Evolutionary conservation across 1,140 invertebrate genomes (phyloP).

Genomic region (Leptinotarsa texana): DNA sequence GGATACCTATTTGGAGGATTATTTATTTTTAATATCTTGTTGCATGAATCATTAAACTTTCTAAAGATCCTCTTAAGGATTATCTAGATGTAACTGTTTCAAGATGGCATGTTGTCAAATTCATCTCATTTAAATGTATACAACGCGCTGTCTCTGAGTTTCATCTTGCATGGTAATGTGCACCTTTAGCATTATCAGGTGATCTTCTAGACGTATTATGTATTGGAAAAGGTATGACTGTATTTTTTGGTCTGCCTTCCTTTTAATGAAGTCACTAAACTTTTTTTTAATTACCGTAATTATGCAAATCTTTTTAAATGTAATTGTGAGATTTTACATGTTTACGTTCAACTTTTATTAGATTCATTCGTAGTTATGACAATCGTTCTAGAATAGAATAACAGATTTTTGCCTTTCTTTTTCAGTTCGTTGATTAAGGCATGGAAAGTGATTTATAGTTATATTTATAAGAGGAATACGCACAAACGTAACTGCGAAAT

Average conservation of each 20-base stretch:
- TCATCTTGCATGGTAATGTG: conserved; percentile 24
- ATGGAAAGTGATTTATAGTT: too few relatives aligned
- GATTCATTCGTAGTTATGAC: too few relatives aligned
- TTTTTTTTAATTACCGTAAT: not conserved
- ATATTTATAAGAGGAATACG: too few relatives aligned
- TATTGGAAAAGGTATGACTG: not conserved
- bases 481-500: too few relatives aligned
- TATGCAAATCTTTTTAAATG: not conserved
- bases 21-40: conserved; percentile 4
- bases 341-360: too few relatives aligned
- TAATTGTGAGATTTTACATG: too few relatives aligned
- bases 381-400: too few relatives aligned
- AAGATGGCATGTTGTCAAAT: conserved; percentile 28
- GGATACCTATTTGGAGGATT: conserved; percentile 8
- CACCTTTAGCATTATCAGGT: conserved; percentile 22
- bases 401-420: too few relatives aligned
- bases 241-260: not conserved
- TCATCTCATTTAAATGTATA: conserved; percentile 27
- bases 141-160: conserved; percentile 17
- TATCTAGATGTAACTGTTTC: conserved; percentile 30
- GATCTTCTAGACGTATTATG: conserved; percentile 7
- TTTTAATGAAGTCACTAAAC: not conserved
- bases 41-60: conserved; percentile 14
- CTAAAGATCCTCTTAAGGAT: conserved; percentile 26
- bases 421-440: too few relatives aligned